Conservation (phyloP, 92 coral and sea anemone genomes). For the Porites divaricata region DNA sequence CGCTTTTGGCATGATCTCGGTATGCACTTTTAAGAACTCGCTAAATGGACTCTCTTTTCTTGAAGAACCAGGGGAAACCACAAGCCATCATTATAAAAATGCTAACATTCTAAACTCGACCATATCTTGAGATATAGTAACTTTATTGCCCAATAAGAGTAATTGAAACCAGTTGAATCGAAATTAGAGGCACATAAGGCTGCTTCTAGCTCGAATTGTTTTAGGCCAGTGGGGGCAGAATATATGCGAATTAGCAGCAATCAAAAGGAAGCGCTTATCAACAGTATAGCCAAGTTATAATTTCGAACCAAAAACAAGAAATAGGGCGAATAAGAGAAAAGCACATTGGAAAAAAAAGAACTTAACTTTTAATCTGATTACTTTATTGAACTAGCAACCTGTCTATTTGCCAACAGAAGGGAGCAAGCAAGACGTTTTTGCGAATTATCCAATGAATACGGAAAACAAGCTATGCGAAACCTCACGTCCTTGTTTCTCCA, state of each 20-base stretch:
- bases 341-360: too few species aligned
- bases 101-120: background rate
- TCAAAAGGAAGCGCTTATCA: too few species aligned
- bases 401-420: too few species aligned
- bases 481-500: background rate
- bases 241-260: background rate
- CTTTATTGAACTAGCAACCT: too few species aligned
- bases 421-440: background rate
- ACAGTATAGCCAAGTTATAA: too few species aligned
- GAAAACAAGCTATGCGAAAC: background rate
- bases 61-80: constrained; percentile 22
- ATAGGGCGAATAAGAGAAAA: too few species aligned
- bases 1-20: background rate
- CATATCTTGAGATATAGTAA: background rate
- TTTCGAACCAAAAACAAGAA: too few species aligned
- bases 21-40: constrained; percentile 4
- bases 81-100: background rate
- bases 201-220: background rate
- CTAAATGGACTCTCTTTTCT: background rate
- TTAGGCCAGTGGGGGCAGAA: background rate
- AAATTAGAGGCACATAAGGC: background rate
- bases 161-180: background rate
- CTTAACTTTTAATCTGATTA: too few species aligned
- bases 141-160: background rate
- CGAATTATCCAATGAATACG: too few species aligned